Evolutionary conservation across 1,140 invertebrate genomes (phyloP).

Genomic region (Aphidius ervi): DNA sequence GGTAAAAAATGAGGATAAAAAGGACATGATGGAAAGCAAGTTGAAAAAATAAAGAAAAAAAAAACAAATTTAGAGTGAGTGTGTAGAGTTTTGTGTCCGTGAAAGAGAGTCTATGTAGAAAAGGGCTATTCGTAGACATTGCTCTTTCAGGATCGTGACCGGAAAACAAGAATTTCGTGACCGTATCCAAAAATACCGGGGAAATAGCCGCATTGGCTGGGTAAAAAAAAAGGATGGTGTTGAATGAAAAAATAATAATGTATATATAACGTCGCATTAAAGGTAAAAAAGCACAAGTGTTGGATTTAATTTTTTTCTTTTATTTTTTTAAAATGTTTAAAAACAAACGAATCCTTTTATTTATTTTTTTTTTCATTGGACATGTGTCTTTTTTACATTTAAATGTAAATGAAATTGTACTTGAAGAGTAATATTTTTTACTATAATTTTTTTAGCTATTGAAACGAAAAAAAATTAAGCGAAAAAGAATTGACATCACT

Average conservation of each 20-base stretch:
- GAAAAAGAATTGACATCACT: no score
- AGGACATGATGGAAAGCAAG: slow-evolving; percentile 12
- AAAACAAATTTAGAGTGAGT: background rate
- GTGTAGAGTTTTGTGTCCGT: slow-evolving; percentile 3
- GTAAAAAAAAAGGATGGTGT: slow-evolving; percentile 10
- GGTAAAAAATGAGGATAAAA: slow-evolving; percentile 11
- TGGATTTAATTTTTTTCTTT: no score
- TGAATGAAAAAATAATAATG: background rate
- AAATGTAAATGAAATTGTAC: no score
- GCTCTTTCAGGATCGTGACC: slow-evolving; percentile 28
- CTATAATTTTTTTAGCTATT: no score
- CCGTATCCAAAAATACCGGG: slow-evolving; percentile 22
- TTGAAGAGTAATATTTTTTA: no score
- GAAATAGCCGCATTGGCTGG: slow-evolving; percentile 2
- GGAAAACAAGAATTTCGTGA: slow-evolving; percentile 26
- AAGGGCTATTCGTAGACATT: slow-evolving; percentile 19
- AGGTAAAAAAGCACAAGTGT: no score
- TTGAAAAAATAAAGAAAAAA: slow-evolving; percentile 15
- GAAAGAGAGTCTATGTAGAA: slow-evolving; percentile 14
- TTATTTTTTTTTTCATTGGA: no score
- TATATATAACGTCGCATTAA: no score
- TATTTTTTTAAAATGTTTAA: no score
- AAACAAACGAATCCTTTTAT: no score
- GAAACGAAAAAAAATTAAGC: no score
- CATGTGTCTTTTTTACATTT: no score